Conservation (phyloP, 1,140 invertebrate genomes). For the Dendrolimus kikuchii region DNA sequence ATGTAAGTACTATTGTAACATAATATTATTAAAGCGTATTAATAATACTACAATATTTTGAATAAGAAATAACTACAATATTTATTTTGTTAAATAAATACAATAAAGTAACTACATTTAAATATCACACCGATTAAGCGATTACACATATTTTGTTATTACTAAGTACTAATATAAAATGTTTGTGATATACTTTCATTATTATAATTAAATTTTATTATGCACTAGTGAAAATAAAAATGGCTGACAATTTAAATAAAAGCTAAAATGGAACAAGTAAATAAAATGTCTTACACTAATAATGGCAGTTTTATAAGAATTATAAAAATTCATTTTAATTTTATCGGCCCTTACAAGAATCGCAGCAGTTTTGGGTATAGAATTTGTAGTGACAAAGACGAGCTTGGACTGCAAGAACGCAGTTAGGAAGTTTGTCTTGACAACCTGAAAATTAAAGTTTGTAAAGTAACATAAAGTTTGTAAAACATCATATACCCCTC, state of each 20-base stretch:
- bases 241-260: not conserved
- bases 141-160: slow-evolving; percentile 8
- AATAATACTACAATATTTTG: slow-evolving; percentile 1
- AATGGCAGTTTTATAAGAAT: too few relatives aligned
- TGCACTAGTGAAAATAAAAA: not conserved
- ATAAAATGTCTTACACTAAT: too few relatives aligned
- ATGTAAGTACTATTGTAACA: not conserved
- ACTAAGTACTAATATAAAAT: not conserved
- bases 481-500: too few relatives aligned
- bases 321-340: not conserved
- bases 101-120: slow-evolving; percentile 12
- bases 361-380: slow-evolving; percentile 85
- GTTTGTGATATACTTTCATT: too few relatives aligned
- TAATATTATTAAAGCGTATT: not conserved
- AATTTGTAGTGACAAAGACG: slow-evolving; percentile 86
- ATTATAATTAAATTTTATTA: not conserved
- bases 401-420: slow-evolving; percentile 83
- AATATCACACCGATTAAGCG: slow-evolving; percentile 15
- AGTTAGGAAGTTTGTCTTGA: slow-evolving; percentile 81
- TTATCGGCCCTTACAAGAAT: slow-evolving; percentile 72
- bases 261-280: too few relatives aligned
- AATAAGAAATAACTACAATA: not conserved
- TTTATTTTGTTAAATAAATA: slow-evolving; percentile 5
- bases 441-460: slow-evolving; percentile 68
- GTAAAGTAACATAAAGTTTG: too few relatives aligned